Conservation (phyloP, 2,113 vertebrate genomes). For the Sylvietta virens region DNA sequence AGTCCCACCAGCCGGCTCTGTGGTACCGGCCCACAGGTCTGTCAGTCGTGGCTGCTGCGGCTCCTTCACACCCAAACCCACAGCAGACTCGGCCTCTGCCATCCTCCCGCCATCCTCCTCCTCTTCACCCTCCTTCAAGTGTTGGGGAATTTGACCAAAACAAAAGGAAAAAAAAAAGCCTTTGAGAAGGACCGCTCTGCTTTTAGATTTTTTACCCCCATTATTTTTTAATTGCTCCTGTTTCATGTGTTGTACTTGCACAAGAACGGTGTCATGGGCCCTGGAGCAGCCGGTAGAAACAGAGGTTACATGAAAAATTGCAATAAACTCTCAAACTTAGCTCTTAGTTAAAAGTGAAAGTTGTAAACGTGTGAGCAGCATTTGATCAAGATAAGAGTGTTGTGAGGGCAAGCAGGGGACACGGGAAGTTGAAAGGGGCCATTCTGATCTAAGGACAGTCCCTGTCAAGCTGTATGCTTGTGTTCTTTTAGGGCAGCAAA, state of each 20-base stretch:
- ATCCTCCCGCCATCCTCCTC: not conserved
- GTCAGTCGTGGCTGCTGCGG: fast-evolving
- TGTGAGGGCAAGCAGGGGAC: not conserved
- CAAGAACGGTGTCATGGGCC: fast-evolving
- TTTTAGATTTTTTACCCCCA: not conserved
- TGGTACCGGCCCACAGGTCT: not conserved
- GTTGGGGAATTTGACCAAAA: not conserved
- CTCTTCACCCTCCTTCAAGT: not conserved
- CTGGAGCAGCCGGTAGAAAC: not conserved
- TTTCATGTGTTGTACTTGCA: not conserved
- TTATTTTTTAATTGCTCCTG: not conserved
- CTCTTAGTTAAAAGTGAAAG: not conserved
- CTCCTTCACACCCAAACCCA: not conserved
- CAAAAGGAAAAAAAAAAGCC: not conserved
- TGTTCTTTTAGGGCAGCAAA: not conserved
- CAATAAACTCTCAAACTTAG: not conserved
- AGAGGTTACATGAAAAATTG: not conserved
- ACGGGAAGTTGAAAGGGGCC: not conserved
- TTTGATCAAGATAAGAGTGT: not conserved
- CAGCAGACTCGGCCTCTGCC: not conserved
- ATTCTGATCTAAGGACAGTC: not conserved
- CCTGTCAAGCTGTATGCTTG: not conserved
- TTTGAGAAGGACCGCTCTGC: not conserved
- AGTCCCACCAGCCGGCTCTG: fast-evolving
- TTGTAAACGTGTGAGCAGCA: not conserved